Evolutionary conservation across 2,797 vertebrate genomes (phyloP).

Genomic region (Gallinago solitaria): DNA sequence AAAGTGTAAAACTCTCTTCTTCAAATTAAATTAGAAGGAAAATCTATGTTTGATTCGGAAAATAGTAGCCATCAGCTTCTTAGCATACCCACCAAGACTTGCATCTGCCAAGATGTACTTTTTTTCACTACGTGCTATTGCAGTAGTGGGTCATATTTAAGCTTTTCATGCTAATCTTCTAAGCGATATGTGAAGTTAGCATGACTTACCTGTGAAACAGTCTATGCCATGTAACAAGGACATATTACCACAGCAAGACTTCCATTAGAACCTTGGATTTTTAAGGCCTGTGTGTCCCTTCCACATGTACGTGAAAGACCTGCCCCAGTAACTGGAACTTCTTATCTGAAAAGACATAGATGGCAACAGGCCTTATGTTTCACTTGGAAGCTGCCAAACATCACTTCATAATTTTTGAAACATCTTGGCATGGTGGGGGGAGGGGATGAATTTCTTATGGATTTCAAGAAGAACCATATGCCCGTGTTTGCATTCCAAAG

Average conservation of each 20-base stretch:
- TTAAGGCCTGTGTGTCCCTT: not conserved
- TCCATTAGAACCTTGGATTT: not conserved
- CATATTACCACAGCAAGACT: not conserved
- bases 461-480: not conserved
- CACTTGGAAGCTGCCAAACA: not conserved
- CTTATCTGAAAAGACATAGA: not conserved
- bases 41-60: not conserved
- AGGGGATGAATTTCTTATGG: rapidly evolving
- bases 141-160: not conserved
- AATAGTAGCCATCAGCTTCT: not conserved
- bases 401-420: not conserved
- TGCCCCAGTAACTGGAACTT: not conserved
- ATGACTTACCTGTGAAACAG: not conserved
- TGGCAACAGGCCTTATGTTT: not conserved
- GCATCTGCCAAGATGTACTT: not conserved
- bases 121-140: not conserved
- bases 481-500: not conserved
- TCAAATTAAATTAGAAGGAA: not conserved
- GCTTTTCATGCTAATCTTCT: not conserved
- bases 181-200: not conserved
- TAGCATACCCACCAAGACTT: not conserved
- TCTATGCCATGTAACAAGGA: not conserved
- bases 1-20: not conserved
- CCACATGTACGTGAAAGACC: not conserved
- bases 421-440: not conserved